phyloP scores from a whole-genome alignment of 37 sponge, comb jelly and placozoan genomes.

The Geodia barretti region DNA sequence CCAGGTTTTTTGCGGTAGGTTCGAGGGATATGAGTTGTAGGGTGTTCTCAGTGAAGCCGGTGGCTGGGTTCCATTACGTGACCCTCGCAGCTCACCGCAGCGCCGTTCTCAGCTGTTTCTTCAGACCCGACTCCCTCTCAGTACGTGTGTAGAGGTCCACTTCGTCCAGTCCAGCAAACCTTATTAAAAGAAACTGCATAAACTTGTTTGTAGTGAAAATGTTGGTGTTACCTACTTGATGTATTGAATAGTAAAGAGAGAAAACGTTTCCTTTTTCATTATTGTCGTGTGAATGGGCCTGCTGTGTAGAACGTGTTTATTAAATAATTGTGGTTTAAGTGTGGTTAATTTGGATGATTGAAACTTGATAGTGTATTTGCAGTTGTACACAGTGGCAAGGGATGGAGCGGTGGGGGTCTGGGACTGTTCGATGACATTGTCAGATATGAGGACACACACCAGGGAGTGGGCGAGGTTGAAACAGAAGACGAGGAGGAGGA shows the following conservation, averaged over 20 bases:
- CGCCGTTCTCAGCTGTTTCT: conserved; percentile 81
- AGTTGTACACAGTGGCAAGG: conserved; percentile 82
- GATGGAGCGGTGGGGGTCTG: conserved; percentile 82
- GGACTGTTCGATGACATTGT: conserved; percentile 40
- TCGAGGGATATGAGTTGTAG: conserved; percentile 87
- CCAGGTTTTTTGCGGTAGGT: conserved; percentile 85
- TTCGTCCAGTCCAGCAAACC: background rate
- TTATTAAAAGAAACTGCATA: background rate
- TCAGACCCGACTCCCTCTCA: conserved; percentile 67
- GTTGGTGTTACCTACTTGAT: no score
- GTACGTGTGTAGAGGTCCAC: conserved; percentile 41
- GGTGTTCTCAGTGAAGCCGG: conserved; percentile 74
- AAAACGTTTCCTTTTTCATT: background rate
- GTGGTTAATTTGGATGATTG: background rate
- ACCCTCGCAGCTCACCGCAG: conserved; percentile 93
- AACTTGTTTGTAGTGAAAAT: no score
- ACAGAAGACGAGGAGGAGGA: background rate
- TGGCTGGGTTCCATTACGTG: conserved; percentile 69
- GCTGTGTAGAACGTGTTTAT: background rate
- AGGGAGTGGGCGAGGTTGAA: background rate
- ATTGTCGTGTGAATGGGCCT: background rate
- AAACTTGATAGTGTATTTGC: background rate
- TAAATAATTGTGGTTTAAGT: background rate
- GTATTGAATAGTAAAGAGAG: no score
- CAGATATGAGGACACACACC: conserved; percentile 47